Evolutionary conservation across 1,140 invertebrate genomes (phyloP).

Genomic region (Potamilus streckersoni): DNA sequence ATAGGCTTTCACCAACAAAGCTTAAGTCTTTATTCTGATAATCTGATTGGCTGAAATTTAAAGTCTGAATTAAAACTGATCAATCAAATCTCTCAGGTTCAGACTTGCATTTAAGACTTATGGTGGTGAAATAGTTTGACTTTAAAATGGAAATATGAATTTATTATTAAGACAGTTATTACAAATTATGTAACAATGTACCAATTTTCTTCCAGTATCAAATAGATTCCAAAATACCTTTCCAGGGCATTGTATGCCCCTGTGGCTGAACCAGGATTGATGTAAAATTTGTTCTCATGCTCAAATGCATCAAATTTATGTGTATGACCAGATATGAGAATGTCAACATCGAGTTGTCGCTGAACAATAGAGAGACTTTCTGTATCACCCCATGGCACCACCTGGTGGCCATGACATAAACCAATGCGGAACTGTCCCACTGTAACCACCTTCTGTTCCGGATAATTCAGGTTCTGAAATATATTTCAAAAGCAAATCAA

Average conservation of each 20-base stretch:
- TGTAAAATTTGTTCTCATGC: slow-evolving; percentile 99
- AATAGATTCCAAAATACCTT: slow-evolving; percentile 71
- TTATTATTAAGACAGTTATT: neutral
- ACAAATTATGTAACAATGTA: neutral
- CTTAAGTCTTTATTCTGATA: too few relatives aligned
- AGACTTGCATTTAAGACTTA: too few relatives aligned
- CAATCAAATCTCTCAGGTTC: neutral
- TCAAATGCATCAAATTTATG: slow-evolving; percentile 99
- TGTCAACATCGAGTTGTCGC: slow-evolving; percentile 97
- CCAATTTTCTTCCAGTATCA: neutral
- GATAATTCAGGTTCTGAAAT: slow-evolving; percentile 90
- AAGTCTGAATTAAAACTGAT: too few relatives aligned
- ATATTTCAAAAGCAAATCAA: slow-evolving; percentile 24
- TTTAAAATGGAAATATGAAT: neutral
- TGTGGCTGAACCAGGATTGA: slow-evolving; percentile 99
- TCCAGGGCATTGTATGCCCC: slow-evolving; percentile 96
- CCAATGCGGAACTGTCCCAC: slow-evolving; percentile 99
- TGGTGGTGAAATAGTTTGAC: too few relatives aligned
- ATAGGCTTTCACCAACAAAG: neutral
- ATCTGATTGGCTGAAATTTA: too few relatives aligned
- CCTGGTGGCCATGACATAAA: slow-evolving; percentile 94
- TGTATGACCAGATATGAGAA: slow-evolving; percentile 98
- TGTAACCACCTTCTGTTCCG: slow-evolving; percentile 98
- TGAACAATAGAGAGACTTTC: slow-evolving; percentile 94
- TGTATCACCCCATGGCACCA: slow-evolving; percentile 97